A percentile compares a stretch with the other conserved stretches of the same genome.
Evolutionary conservation across 2,888 invertebrate species (phyloP).

Genomic region (Eumacrocentrus americanus): DNA sequence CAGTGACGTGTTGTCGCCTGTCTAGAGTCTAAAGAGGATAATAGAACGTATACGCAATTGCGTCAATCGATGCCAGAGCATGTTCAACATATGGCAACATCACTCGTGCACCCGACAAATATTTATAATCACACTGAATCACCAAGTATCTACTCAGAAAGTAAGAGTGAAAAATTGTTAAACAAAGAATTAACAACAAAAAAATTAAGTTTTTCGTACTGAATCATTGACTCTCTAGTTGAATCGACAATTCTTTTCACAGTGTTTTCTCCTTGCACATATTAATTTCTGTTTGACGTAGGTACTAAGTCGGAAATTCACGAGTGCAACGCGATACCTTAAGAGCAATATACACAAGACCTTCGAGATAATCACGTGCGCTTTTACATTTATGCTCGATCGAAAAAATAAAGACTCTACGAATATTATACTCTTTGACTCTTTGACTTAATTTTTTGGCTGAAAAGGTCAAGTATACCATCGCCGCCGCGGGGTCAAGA

Average conservation of each 20-base stretch:
- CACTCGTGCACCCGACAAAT: neutral
- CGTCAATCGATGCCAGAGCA: conserved; percentile 15
- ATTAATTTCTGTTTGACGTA: neutral
- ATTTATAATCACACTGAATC: conserved; percentile 15
- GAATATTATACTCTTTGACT: no score
- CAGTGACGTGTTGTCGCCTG: neutral
- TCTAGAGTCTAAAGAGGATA: neutral
- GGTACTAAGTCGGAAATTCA: neutral
- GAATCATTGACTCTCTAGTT: neutral
- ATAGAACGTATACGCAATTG: conserved; percentile 10
- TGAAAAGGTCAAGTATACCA: no score
- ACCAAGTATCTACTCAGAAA: neutral
- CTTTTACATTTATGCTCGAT: no score
- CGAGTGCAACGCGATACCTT: neutral
- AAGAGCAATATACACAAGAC: neutral
- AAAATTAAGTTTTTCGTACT: neutral
- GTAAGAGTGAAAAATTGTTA: neutral
- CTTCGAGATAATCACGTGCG: no score
- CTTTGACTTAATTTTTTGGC: no score
- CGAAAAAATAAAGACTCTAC: no score
- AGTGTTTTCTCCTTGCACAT: neutral
- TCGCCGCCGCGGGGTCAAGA: no score
- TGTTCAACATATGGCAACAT: conserved; percentile 17
- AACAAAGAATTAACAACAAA: neutral
- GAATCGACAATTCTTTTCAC: conserved; percentile 3